Conservation (phyloP, 2,797 vertebrate genomes). For the Hapalemur alaotrensis region DNA sequence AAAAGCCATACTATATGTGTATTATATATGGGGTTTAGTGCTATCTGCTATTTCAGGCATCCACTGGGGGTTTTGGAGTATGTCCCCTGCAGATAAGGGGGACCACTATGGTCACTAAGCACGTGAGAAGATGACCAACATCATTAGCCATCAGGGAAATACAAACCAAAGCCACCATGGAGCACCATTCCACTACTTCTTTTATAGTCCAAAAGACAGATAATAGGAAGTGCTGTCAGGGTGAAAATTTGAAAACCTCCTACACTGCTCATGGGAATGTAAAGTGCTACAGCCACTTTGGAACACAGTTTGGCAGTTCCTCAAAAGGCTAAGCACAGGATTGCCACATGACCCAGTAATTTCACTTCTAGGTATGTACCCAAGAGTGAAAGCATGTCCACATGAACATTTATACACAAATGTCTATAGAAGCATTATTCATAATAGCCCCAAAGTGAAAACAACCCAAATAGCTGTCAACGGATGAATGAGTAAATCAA, state of each 20-base stretch:
- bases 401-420: background rate
- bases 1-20: too few species aligned
- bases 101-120: background rate
- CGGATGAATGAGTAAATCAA: background rate
- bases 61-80: too few species aligned
- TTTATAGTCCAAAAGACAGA: background rate
- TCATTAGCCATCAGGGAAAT: background rate
- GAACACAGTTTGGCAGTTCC: background rate
- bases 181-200: background rate
- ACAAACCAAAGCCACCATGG: background rate
- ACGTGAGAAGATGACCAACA: background rate
- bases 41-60: background rate
- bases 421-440: background rate
- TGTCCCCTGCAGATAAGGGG: too few species aligned
- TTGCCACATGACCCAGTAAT: background rate
- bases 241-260: background rate
- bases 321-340: background rate
- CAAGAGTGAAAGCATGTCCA: background rate
- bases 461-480: background rate
- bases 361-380: background rate
- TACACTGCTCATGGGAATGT: background rate
- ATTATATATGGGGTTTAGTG: background rate
- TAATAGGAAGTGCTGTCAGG: background rate
- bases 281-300: background rate
- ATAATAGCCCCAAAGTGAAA: background rate